Base-by-base conservation (phyloP, 2,797 vertebrate species). In the Eptatretus atami region DNA sequence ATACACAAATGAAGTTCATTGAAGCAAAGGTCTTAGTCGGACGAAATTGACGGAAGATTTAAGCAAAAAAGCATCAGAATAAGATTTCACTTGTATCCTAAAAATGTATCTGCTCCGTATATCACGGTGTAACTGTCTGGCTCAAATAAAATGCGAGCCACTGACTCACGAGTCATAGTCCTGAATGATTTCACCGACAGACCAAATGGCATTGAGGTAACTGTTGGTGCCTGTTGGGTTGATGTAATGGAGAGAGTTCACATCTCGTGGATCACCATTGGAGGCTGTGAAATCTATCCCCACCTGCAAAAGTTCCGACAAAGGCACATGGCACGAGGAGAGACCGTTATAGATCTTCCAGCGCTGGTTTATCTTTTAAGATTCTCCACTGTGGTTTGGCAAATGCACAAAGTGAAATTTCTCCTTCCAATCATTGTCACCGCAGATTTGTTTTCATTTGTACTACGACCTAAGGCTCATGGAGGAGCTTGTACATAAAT, bases 261-360 rank as follows among this genome's bases (percentile, higher is more conserved):
- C 77, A 68, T 98, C 90, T 1, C 82, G 75, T 1, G 92, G 86
- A 69, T 83, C 94, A 67, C 92, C 92, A 0, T 98, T 98, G 69
- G 92, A 98, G 44, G 92, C 92, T 15, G 92, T 98, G 75, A 98
- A 98, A 76, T 98, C 92, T 65, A 98, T 94, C 53, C 92, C 92
- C 11, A 98, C 92, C 92, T 98, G 69, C 64, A 70, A 61, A 25
- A 10, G 25, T 25, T n/a, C 3, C n/a, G n/a, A 61, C 57, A 44
- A 44, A 3, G 4, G 31, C 6, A 44, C 31, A 25, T 25, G 8
- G 4, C 55, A 19, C 19, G 19, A 19, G 19, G 19, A 19, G 19
- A 19, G 19, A 19, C 19, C 19, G 19, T 19, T 19, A 19, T 19
- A 19, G 19, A 19, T 19, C 19, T 19, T 19, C 19, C 19, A 19